Conservation (phyloP, 2,797 vertebrate genomes). For the Anolis apletophallus region DNA sequence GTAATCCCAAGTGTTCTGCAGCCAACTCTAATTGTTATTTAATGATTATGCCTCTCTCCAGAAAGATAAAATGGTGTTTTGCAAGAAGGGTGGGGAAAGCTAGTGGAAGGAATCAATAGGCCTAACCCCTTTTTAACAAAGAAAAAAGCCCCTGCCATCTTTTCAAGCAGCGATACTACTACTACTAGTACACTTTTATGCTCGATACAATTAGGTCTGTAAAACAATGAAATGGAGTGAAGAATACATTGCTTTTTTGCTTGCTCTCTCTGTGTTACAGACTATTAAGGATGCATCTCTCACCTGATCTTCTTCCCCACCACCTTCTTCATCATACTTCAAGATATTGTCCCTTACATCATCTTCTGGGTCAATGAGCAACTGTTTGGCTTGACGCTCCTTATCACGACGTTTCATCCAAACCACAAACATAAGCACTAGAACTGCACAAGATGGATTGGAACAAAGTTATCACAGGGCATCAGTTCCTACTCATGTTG, state of each 20-base stretch:
- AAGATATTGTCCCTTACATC: conserved; percentile 97
- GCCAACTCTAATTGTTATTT: conserved; percentile 32
- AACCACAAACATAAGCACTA: conserved; percentile 95
- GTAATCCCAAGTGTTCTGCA: not conserved
- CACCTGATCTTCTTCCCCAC: conserved; percentile 99
- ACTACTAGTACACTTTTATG: no score
- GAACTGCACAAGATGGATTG: conserved; percentile 78
- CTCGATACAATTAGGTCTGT: no score
- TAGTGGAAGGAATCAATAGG: conserved; percentile 11
- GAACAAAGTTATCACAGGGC: not conserved
- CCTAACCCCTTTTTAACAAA: not conserved
- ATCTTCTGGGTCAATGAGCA: conserved; percentile 96
- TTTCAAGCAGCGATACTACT: not conserved
- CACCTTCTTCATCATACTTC: conserved; percentile 98
- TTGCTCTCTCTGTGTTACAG: not conserved
- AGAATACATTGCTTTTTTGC: no score
- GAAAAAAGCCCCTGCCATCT: not conserved
- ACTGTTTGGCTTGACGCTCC: conserved; percentile 95
- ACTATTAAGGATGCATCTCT: conserved; percentile 40
- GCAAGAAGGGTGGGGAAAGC: not conserved
- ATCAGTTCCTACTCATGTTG: conserved; percentile 23
- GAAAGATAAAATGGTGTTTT: conserved; percentile 13
- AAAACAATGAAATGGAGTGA: no score
- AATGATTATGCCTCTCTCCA: conserved; percentile 30
- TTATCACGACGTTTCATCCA: conserved; percentile 98